Evolutionary conservation across 92 coral and sea anemone genomes (phyloP).

Genomic region (Palythoa grandis): DNA sequence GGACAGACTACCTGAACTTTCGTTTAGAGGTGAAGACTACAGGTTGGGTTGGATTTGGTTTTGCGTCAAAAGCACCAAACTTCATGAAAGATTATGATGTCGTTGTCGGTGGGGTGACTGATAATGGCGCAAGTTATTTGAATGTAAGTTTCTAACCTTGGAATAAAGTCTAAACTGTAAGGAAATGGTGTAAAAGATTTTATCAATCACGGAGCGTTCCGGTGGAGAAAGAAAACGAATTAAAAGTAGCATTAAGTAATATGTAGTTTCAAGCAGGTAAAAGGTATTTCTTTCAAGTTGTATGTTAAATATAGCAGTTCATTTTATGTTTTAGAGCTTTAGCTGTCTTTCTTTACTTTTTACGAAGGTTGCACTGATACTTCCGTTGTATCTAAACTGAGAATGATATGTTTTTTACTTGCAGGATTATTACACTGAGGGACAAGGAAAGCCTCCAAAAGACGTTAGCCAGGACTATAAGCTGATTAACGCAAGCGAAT

Average conservation of each 20-base stretch:
- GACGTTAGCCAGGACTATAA: constrained; percentile 23
- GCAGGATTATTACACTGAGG: neutral
- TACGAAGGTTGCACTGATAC: neutral
- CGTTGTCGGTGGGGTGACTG: neutral
- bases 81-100: constrained; percentile 16
- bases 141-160: neutral
- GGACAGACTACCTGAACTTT: constrained; percentile 1
- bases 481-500: constrained; percentile 24
- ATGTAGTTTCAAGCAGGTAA: too few relatives aligned
- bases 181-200: neutral
- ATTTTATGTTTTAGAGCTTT: too few relatives aligned
- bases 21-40: constrained; percentile 6
- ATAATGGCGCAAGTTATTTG: neutral
- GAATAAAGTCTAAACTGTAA: neutral
- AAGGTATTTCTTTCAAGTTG: too few relatives aligned
- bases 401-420: neutral
- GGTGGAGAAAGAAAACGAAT: too few relatives aligned
- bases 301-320: too few relatives aligned
- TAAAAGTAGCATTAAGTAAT: too few relatives aligned
- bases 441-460: neutral
- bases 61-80: constrained; percentile 9
- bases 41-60: constrained; percentile 38
- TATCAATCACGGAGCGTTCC: too few relatives aligned
- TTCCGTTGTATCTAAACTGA: neutral
- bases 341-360: neutral